phyloP scores from a whole-genome alignment of 1,140 invertebrate genomes.

The Saccostrea glomerata region DNA sequence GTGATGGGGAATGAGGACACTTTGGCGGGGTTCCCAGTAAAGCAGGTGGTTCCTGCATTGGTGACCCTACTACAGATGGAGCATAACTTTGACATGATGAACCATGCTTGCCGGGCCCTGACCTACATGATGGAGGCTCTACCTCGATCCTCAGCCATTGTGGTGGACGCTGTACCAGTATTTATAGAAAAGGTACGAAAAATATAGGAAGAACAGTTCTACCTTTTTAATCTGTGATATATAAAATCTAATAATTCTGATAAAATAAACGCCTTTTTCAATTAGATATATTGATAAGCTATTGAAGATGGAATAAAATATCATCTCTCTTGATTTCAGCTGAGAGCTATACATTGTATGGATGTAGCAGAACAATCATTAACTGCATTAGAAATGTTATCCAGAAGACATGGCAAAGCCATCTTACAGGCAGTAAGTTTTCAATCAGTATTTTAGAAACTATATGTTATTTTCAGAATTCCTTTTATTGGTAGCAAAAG shows the following conservation, averaged over 20 bases:
- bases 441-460: background rate
- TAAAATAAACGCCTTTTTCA: no score
- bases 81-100: conserved; percentile 99
- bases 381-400: conserved; percentile 97
- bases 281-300: no score
- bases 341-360: conserved; percentile 99
- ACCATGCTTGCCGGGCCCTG: conserved; percentile 97
- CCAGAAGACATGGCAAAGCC: conserved; percentile 96
- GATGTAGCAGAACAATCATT: conserved; percentile 98
- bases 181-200: conserved; percentile 79
- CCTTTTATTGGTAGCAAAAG: background rate
- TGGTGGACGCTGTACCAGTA: conserved; percentile 97
- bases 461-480: background rate
- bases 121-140: conserved; percentile 99
- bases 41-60: conserved; percentile 97
- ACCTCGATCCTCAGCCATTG: conserved; percentile 95
- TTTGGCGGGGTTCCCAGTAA: conserved; percentile 97
- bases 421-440: conserved; percentile 92
- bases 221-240: no score
- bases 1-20: conserved; percentile 99
- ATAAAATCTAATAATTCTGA: no score
- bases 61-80: conserved; percentile 79
- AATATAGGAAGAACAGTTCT: no score
- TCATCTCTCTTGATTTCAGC: conserved; percentile 78
- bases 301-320: no score